Evolutionary conservation across 2,797 vertebrate genomes (phyloP).

Genomic region (Craterocephalus amniculus): DNA sequence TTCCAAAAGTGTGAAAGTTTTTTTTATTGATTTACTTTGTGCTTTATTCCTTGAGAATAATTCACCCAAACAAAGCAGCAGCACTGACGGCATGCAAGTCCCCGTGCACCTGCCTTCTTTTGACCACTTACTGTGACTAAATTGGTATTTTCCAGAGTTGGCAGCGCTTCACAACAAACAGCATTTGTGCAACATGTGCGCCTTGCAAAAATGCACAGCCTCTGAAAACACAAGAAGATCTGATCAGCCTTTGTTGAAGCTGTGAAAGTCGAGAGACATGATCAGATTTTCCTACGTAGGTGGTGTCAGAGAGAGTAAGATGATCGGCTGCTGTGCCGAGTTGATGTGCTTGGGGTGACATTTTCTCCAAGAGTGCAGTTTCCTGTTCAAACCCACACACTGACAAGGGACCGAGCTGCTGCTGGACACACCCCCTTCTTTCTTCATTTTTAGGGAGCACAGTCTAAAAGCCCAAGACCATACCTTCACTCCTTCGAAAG

Average conservation of each 20-base stretch:
- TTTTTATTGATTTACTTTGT: slow-evolving; percentile 36
- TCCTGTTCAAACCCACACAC: slow-evolving; percentile 90
- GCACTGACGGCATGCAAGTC: not conserved
- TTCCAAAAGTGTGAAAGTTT: slow-evolving; percentile 14
- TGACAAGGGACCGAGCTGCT: slow-evolving; percentile 38
- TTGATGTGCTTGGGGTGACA: slow-evolving; percentile 73
- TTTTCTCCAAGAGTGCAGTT: slow-evolving; percentile 87
- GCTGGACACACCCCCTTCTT: slow-evolving; percentile 62
- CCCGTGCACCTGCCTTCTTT: slow-evolving; percentile 32
- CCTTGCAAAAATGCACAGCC: slow-evolving; percentile 61
- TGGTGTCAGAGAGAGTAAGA: slow-evolving; percentile 79
- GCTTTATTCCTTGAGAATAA: slow-evolving; percentile 26
- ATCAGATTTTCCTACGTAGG: slow-evolving; percentile 97
- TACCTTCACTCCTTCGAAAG: not conserved
- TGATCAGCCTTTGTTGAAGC: slow-evolving; percentile 71
- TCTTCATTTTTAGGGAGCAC: slow-evolving; percentile 1
- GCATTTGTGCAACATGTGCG: slow-evolving; percentile 58
- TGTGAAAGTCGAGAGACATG: slow-evolving; percentile 73
- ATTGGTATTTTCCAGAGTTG: slow-evolving; percentile 65
- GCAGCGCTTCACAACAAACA: slow-evolving; percentile 53
- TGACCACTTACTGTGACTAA: slow-evolving; percentile 55
- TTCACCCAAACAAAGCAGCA: slow-evolving; percentile 45
- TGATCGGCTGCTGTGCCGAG: slow-evolving; percentile 70
- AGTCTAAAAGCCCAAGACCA: slow-evolving; percentile 3
- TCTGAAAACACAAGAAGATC: slow-evolving; percentile 59